Evolutionary conservation across 1,140 invertebrate species (phyloP), one percentile per base, ranked within the genome.

Genomic region (Neodiprion virginianus): DNA sequence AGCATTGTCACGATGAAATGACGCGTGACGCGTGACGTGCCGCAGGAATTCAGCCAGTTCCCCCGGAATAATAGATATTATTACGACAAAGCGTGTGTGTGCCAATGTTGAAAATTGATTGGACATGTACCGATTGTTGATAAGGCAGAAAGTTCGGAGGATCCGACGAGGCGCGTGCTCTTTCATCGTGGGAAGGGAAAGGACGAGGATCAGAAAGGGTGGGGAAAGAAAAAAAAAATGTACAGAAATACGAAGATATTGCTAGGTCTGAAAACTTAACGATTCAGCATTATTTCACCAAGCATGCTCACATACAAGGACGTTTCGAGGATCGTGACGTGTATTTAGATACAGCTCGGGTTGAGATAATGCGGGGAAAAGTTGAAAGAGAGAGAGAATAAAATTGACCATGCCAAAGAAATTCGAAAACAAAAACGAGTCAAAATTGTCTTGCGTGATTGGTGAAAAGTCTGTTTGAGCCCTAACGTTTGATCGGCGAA

Each of bases 91-190:
- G 67, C 67, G 14, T 14, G 67, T 69, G 67, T 69, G 67, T 47
- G 40, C 67, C 67, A 69, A 61, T 21, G 21, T 23, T 69, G 67
- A 69, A 69, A 69, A 69, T 69, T 69, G 67, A 69, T 69, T 69
- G 67, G 67, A 69, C 67, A 69, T 23, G 67, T 17, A 69, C 67
- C n/a, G 67, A 69, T 69, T 69, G 21, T 69, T 11, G 67, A 69
- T 69, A 69, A 69, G 67, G 67, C 23, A 8, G 21, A 40, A 5
- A 8, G 11, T 61, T 21, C 67, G 12, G 14, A 12, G 21, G 10
- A 69, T 11, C 14, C 11, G 53, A 40, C 61, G 17, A 21, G 67
- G 21, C 40, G 21, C 67, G 21, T 69, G 17, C 14, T 11, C 11
- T 69, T 69, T 21, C 67, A 12, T 65, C 61, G 12, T 5, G 12